Evolutionary conservation across 64 coral and sea anemone species (phyloP), one percentile per base, ranked within the genome.

Genomic region (Exaiptasia diaphana): DNA sequence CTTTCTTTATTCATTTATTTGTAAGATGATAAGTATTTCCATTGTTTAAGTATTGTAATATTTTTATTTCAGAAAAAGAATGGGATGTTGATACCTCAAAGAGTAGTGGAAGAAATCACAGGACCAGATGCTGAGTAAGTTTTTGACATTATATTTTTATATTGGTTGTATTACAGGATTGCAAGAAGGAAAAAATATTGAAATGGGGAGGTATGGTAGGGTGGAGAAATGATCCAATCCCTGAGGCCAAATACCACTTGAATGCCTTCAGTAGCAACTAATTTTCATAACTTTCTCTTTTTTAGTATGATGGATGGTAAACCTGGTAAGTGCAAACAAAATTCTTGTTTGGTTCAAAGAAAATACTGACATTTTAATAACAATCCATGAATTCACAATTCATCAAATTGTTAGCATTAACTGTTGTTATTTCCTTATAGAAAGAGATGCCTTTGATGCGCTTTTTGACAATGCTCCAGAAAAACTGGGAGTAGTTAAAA

Each of bases 391-490:
- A 17, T 3, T 77, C 8, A 39, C 24, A 53, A 52, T 21, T 56
- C 43, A 5, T 3, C 4, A 68, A 27, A 41, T 76, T 21, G 5
- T 33, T 1, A 37, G 0, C 0, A 42, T n/a, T n/a, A n/a, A n/a
- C n/a, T 62, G 3, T 30, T 62, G 23, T 30, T 4, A 20, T 65
- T 18, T 64, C 5, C 54, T 71, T 67, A 25, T 78, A 99, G 95
- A 99, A 68, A 87, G 95, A 75, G 95, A 99, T 89, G 95, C 95
- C 26, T 99, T 99, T 89, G 95, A 99, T 77, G 95, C 95, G 4
- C 41, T 99, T 45, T 99, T 99, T 92, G 95, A 99, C 46, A 99
- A 91, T 81, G 95, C 95, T 42, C 95, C 95, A 31, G 95, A 99
- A 80, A 99, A 99, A 77, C 90, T 99, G 27, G 86, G 81, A 42